Percentiles rank a stretch among this genome's conserved stretches.
phyloP scores from a whole-genome alignment of 2,888 invertebrate genomes.

The Lycocerus yunnanus region DNA sequence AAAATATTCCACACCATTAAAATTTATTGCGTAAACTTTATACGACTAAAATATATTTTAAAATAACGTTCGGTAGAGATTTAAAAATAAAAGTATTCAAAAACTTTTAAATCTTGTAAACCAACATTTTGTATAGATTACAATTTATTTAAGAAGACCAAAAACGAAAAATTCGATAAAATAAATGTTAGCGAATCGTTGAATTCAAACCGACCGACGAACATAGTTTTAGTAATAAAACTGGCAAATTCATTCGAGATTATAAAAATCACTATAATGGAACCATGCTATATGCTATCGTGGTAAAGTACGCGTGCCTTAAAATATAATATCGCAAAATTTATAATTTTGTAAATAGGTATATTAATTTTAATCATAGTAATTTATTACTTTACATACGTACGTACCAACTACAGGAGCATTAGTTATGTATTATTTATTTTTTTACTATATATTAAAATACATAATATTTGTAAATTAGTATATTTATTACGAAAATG shows the following conservation, averaged over 20 bases:
- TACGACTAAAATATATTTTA: not conserved
- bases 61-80: not conserved
- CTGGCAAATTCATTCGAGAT: not conserved
- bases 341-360: not conserved
- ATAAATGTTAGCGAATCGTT: not conserved
- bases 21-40: not conserved
- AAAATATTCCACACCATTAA: not conserved
- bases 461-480: too few relatives aligned
- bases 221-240: not conserved
- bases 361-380: not conserved
- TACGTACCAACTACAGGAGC: too few relatives aligned
- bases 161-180: not conserved
- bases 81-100: not conserved
- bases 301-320: not conserved
- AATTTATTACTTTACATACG: not conserved
- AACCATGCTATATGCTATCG: not conserved
- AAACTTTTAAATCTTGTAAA: not conserved
- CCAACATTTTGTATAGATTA: not conserved
- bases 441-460: too few relatives aligned
- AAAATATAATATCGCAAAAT: not conserved
- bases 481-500: too few relatives aligned
- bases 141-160: not conserved
- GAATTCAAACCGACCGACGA: too few relatives aligned
- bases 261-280: too few relatives aligned
- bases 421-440: too few relatives aligned